A percentile compares a stretch with the other conserved stretches of the same genome.
These are phyloP conservation scores for Colletes collaris DNA, from an alignment of 2,888 invertebrate genomes.

Conservation along the genomic window DNA sequence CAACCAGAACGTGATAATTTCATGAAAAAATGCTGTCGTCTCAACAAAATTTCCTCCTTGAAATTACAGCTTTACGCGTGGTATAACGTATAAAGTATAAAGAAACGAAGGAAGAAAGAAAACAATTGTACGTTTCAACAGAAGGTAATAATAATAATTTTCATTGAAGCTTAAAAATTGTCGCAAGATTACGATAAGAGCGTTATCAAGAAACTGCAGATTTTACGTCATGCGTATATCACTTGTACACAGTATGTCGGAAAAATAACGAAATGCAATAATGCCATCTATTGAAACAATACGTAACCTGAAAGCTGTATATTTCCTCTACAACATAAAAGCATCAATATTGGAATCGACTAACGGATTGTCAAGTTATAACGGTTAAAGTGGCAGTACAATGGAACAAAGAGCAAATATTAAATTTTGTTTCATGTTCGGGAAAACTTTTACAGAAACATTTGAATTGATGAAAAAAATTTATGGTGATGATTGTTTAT, in stretches of 20 bases:
- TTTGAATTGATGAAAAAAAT: too few relatives aligned
- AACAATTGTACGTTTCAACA: neutral
- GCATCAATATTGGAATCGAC: too few relatives aligned
- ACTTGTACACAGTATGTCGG: neutral
- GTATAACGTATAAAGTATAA: neutral
- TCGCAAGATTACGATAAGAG: neutral
- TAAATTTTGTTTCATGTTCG: too few relatives aligned
- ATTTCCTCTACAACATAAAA: too few relatives aligned
- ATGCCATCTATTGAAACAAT: too few relatives aligned
- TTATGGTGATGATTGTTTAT: too few relatives aligned
- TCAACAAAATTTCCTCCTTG: slow-evolving; percentile 1
- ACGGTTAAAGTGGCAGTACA: too few relatives aligned
- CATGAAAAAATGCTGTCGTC: neutral
- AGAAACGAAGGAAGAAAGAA: neutral
- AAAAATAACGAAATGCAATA: too few relatives aligned
- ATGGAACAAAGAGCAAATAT: too few relatives aligned
- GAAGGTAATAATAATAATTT: slow-evolving; percentile 15
- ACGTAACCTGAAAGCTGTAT: too few relatives aligned
- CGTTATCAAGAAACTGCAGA: slow-evolving; percentile 26
- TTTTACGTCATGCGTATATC: slow-evolving; percentile 50
- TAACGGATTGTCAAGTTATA: too few relatives aligned
- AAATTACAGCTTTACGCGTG: slow-evolving; percentile 26
- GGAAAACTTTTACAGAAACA: too few relatives aligned
- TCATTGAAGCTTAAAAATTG: slow-evolving; percentile 26
- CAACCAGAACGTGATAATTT: neutral